Base-by-base conservation (phyloP, 2,113 vertebrate species). In the Rhea pennata region DNA sequence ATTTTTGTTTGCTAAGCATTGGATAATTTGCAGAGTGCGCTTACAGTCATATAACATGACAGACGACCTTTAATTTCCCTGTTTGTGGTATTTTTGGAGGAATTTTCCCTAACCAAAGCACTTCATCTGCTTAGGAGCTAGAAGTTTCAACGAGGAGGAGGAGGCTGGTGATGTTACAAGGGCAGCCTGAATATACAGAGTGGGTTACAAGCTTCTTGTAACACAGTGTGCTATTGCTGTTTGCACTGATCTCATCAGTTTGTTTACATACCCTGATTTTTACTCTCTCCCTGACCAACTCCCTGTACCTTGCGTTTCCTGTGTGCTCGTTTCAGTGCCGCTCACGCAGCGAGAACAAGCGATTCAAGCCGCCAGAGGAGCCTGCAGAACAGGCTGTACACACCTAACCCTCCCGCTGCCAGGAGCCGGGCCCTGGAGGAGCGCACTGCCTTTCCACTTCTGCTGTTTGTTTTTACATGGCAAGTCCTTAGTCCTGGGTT, bases 211-310 rank as follows among this genome's bases (percentile, higher is more conserved):
- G 61, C 46, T 50, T 29, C 75, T 90, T 64, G 67, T 88, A 86
- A 71, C 82, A 73, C 67, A 59, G 65, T 66, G 62, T 89, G 53
- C 73, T 72, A 2, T 66, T 79, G 80, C 74, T 92, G 62, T 84
- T 95, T 93, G 86, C 50, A 27, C 80, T 93, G 86, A 89, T 89
- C 85, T 95, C 86, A 76, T 94, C 89, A 74, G 66, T 76, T 79
- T 94, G 84, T 93, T 95, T 92, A 79, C 58, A 50, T 17, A 76
- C 19, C 88, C 80, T 87, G 58, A 54, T 92, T 94, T 94, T 87
- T 89, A 69, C 70, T 89, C 70, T 59, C 71, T 92, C 76, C 64
- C 72, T 1, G 22, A 70, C 50, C 84, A 90, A 7, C 64, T 95
- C 72, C 66, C 84, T 84, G 84, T 86, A 48, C 92, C 58, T 92